Conservation (phyloP, 2,113 vertebrate species). For the Ailuropoda melanoleuca region DNA sequence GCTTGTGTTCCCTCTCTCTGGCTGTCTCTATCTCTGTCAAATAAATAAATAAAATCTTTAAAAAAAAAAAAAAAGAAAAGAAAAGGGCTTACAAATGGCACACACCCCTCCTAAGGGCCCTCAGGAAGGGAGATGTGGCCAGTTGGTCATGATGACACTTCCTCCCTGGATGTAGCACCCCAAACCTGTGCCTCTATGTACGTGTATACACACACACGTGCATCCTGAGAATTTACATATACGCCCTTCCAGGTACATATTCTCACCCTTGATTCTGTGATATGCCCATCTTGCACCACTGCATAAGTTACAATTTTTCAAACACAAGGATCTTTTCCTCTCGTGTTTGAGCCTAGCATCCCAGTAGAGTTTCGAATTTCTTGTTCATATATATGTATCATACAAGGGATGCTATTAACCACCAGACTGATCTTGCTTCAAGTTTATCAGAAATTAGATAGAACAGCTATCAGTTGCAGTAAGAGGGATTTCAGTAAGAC, state of each 20-base stretch:
- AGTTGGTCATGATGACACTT: accelerated
- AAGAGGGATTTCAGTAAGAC: neutral
- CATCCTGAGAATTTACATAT: neutral
- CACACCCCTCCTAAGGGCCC: accelerated
- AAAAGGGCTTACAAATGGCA: neutral
- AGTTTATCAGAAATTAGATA: neutral
- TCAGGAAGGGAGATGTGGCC: neutral
- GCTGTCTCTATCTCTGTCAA: too few relatives aligned
- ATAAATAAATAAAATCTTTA: too few relatives aligned
- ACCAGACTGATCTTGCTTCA: neutral
- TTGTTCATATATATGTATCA: neutral
- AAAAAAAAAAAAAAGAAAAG: too few relatives aligned
- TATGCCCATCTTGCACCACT: neutral
- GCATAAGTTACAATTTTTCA: neutral
- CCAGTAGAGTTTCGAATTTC: neutral
- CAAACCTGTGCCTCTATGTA: accelerated
- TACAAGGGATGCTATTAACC: neutral
- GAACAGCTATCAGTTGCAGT: neutral
- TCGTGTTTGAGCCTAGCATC: neutral
- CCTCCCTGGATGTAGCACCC: accelerated
- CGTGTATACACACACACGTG: accelerated
- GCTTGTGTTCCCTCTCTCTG: too few relatives aligned
- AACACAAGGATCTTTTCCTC: neutral
- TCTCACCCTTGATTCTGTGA: neutral
- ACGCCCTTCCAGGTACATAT: neutral